These are phyloP conservation scores for Watsonalla cultraria DNA, from an alignment of 2,888 invertebrate species.

Conservation along the genomic window DNA sequence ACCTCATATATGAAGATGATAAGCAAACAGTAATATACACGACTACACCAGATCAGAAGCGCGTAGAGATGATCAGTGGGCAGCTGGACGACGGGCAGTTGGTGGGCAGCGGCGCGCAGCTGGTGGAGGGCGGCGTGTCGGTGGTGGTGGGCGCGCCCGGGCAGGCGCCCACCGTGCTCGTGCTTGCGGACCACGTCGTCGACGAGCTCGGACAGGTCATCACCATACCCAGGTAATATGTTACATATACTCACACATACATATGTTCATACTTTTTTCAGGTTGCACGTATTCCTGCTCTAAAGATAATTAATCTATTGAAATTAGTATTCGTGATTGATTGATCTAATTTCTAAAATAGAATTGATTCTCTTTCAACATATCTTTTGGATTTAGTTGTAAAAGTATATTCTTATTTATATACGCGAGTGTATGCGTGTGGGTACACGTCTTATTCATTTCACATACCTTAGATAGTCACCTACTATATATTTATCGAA, in stretches of 20 bases:
- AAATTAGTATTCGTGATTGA: no score
- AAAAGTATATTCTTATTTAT: background rate
- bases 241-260: no score
- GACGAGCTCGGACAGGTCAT: constrained; percentile 84
- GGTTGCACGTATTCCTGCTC: no score
- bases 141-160: constrained; percentile 73
- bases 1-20: constrained; percentile 90
- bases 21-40: constrained; percentile 92
- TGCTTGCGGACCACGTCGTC: constrained; percentile 84
- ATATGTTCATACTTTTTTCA: no score
- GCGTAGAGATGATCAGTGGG: constrained; percentile 87
- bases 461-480: background rate
- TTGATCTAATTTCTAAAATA: no score
- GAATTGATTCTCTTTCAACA: no score
- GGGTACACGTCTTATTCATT: background rate
- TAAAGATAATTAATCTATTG: no score
- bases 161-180: constrained; percentile 81
- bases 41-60: constrained; percentile 87
- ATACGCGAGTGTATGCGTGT: background rate
- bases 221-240: constrained; percentile 80
- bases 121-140: constrained; percentile 74
- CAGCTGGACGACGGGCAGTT: constrained; percentile 80
- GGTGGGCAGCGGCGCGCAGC: constrained; percentile 68
- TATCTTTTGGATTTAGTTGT: no score
- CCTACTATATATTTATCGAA: constrained; percentile 14